Conservation (phyloP, 2,113 vertebrate genomes). For the Etheostoma spectabile region DNA sequence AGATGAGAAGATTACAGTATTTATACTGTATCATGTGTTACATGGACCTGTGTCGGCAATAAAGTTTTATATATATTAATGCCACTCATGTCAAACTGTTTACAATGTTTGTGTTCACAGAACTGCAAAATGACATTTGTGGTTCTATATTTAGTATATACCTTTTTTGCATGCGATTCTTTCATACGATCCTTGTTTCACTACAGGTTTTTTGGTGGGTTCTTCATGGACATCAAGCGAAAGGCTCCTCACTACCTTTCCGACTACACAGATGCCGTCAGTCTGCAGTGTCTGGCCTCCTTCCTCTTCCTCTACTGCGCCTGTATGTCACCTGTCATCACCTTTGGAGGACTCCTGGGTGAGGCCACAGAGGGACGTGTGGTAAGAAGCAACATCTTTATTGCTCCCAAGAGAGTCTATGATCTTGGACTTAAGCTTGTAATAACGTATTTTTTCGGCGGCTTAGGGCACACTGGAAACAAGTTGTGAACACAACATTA, state of each 20-base stretch:
- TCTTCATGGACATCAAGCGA: slow-evolving; percentile 95
- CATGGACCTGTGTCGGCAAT: too few species aligned
- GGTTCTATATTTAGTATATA: too few species aligned
- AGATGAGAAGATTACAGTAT: too few species aligned
- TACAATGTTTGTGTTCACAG: background rate
- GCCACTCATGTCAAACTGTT: background rate
- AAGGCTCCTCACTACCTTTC: slow-evolving; percentile 97
- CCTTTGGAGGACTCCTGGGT: slow-evolving; percentile 97
- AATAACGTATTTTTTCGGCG: background rate
- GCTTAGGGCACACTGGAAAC: background rate
- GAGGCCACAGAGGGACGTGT: slow-evolving; percentile 98
- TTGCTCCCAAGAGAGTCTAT: background rate
- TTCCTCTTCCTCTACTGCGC: slow-evolving; percentile 99
- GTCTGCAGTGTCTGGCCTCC: slow-evolving; percentile 98
- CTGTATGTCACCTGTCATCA: slow-evolving; percentile 99
- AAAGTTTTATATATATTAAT: too few species aligned
- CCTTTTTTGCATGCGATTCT: background rate
- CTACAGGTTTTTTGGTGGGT: slow-evolving; percentile 92
- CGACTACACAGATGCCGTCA: slow-evolving; percentile 96
- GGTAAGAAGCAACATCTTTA: slow-evolving; percentile 85
- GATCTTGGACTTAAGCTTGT: too few species aligned
- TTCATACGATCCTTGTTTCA: background rate
- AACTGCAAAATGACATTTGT: background rate
- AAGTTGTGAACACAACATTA: background rate
- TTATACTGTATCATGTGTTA: too few species aligned